phyloP scores from a whole-genome alignment of 2,797 vertebrate species.

The Anomalospiza imberbis region DNA sequence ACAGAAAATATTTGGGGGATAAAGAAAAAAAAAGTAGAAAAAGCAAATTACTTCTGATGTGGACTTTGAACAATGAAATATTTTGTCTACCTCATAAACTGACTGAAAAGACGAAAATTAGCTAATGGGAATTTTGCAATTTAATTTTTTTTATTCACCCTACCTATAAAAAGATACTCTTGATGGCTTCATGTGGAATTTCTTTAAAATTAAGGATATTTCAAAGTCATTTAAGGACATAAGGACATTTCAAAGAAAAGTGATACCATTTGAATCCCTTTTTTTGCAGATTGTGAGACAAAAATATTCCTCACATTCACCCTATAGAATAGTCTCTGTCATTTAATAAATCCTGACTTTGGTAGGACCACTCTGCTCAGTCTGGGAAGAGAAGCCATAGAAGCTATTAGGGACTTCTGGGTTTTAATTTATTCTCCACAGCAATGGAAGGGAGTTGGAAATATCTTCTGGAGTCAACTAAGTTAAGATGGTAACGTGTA shows the following conservation, averaged over 20 bases:
- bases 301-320: neutral
- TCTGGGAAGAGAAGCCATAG: neutral
- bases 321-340: neutral
- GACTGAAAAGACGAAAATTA: conserved; percentile 23
- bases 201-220: neutral
- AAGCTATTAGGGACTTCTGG: neutral
- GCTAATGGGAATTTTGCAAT: neutral
- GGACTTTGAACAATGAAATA: conserved; percentile 1
- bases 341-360: neutral
- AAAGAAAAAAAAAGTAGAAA: neutral
- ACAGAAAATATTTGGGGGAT: neutral
- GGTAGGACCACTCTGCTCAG: neutral
- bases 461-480: neutral
- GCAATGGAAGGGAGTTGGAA: neutral
- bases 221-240: no score
- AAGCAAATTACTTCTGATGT: neutral
- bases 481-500: neutral
- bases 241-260: neutral
- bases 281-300: neutral
- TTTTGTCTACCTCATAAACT: conserved; percentile 23
- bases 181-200: neutral
- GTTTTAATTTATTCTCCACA: neutral
- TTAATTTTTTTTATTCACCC: neutral
- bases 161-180: neutral
- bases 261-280: neutral